Evolutionary conservation across 2,113 vertebrate species (phyloP).

Genomic region (Narcine bancroftii): DNA sequence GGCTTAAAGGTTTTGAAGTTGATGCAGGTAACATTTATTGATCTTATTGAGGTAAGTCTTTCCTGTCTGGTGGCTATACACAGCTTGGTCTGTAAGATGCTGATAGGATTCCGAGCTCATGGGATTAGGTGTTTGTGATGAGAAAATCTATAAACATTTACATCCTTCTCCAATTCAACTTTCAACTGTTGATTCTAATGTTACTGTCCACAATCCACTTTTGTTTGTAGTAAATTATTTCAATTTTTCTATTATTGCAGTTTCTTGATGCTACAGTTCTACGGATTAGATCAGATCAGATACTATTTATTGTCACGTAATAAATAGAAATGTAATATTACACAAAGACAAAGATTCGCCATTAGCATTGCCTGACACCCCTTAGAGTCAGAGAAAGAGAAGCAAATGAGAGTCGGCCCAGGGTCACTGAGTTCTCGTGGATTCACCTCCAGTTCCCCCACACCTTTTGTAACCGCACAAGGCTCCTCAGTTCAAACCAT

Average conservation of each 20-base stretch:
- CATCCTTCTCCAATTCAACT: conserved; percentile 5
- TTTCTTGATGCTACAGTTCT: neutral
- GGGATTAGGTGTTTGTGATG: conserved; percentile 25
- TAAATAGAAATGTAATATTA: too few relatives aligned
- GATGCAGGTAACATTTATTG: conserved; percentile 35
- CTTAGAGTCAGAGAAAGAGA: too few relatives aligned
- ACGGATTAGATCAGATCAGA: too few relatives aligned
- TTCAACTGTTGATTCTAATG: conserved; percentile 20
- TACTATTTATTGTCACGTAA: too few relatives aligned
- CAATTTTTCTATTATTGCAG: neutral
- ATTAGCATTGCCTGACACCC: too few relatives aligned
- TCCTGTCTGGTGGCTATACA: conserved; percentile 21
- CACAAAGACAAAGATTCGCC: too few relatives aligned
- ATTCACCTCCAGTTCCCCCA: too few relatives aligned
- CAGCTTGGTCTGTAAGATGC: conserved; percentile 23
- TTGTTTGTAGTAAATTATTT: neutral
- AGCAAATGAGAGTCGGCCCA: too few relatives aligned
- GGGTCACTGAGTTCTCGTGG: too few relatives aligned
- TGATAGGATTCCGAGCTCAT: conserved; percentile 34
- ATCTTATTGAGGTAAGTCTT: conserved; percentile 16
- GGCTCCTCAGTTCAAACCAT: too few relatives aligned
- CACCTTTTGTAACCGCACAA: too few relatives aligned
- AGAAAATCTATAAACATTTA: conserved; percentile 26
- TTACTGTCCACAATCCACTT: neutral
- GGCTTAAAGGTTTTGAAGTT: conserved; percentile 33